Evolutionary conservation across 2,888 invertebrate species (phyloP).

Genomic region (Petrolisthes cinctipes): DNA sequence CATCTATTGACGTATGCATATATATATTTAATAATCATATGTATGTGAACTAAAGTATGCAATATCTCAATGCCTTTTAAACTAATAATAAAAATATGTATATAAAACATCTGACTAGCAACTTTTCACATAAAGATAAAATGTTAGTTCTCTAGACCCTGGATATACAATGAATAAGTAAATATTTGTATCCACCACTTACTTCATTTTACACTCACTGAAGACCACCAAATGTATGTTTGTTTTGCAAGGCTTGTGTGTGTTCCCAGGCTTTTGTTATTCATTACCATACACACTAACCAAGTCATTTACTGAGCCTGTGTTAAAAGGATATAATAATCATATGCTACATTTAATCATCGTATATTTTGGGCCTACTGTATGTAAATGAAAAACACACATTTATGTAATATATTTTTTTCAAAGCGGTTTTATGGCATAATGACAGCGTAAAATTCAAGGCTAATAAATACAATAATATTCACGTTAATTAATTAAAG

Average conservation of each 20-base stretch:
- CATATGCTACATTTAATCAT: neutral
- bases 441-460: constrained; percentile 13
- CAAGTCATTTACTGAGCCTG: no score
- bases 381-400: constrained; percentile 42
- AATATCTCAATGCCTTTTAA: neutral
- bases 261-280: no score
- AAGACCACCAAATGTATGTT: no score
- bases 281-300: no score
- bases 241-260: no score
- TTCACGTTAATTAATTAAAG: constrained; percentile 20
- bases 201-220: no score
- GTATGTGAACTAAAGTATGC: neutral
- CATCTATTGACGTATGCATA: constrained; percentile 10
- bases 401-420: neutral
- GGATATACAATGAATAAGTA: no score
- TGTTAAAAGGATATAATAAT: no score
- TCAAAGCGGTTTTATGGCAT: constrained; percentile 21
- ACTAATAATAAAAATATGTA: no score
- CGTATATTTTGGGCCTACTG: no score
- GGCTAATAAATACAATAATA: constrained; percentile 40
- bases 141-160: no score
- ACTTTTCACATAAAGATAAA: constrained; percentile 44
- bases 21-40: neutral
- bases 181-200: no score
- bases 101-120: constrained; percentile 53